phyloP scores from a whole-genome alignment of 2,888 invertebrate species.

The Drosophila leonis region DNA sequence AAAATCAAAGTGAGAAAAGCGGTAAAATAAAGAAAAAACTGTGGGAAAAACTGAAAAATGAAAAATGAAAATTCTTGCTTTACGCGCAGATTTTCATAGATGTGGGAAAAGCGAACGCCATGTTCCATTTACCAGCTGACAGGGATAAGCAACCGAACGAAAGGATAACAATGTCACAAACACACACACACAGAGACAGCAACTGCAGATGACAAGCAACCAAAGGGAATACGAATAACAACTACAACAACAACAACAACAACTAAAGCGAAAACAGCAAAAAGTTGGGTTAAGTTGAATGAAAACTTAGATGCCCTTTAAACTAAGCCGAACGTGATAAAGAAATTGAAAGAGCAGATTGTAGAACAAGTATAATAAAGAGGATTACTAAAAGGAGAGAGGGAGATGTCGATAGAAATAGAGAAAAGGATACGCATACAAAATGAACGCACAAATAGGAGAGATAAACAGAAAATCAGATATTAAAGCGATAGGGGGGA shows the following conservation, averaged over 20 bases:
- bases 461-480: neutral
- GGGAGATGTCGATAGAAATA: neutral
- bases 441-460: too few species aligned
- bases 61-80: constrained; percentile 35
- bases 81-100: constrained; percentile 39
- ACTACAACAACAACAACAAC: neutral
- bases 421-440: neutral
- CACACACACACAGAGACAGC: constrained; percentile 40
- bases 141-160: constrained; percentile 70
- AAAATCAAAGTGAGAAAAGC: neutral
- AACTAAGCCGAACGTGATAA: neutral
- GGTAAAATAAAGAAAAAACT: constrained; percentile 1
- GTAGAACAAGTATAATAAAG: neutral
- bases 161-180: constrained; percentile 73
- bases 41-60: neutral
- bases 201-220: constrained; percentile 44
- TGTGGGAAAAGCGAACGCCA: constrained; percentile 38
- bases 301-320: constrained; percentile 29
- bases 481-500: neutral
- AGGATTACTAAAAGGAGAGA: neutral
- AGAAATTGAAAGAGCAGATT: neutral
- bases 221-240: constrained; percentile 14
- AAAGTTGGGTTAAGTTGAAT: neutral
- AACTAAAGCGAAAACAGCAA: neutral
- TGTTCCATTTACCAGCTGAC: constrained; percentile 66